Evolutionary conservation across 1,140 invertebrate species (phyloP).

Genomic region (Bombus waltoni): DNA sequence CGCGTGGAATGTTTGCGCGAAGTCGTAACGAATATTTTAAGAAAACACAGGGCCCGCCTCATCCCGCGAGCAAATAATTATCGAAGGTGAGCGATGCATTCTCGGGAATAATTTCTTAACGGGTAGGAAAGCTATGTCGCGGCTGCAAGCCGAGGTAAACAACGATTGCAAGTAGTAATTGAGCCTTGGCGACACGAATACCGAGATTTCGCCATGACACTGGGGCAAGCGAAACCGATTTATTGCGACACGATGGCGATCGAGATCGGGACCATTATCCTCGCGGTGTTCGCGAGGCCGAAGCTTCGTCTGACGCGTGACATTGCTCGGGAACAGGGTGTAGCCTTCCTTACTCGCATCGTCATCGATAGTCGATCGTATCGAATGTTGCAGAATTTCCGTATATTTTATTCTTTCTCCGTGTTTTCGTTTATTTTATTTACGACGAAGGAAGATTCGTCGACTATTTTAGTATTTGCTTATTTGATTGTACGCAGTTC

Average conservation of each 20-base stretch:
- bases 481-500: background rate
- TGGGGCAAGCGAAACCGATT: conserved; percentile 42
- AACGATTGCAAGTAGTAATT: conserved; percentile 38
- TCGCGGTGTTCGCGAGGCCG: background rate
- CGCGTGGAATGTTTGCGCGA: background rate
- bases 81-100: background rate
- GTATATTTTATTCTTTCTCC: background rate
- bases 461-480: background rate
- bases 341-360: too few relatives aligned
- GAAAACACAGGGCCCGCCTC: background rate
- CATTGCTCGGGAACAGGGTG: background rate
- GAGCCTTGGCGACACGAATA: conserved; percentile 49
- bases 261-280: conserved; percentile 29
- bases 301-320: background rate
- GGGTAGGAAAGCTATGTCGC: conserved; percentile 3
- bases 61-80: background rate
- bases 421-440: background rate
- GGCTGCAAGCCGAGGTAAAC: conserved; percentile 26
- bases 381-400: too few relatives aligned
- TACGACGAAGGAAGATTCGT: background rate
- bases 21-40: conserved; percentile 43
- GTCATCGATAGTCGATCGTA: background rate
- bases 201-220: conserved; percentile 58
- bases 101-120: conserved; percentile 4
- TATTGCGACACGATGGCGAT: conserved; percentile 42